Evolutionary conservation across 2,113 vertebrate genomes (phyloP).

Genomic region (Montifringilla adamsi): DNA sequence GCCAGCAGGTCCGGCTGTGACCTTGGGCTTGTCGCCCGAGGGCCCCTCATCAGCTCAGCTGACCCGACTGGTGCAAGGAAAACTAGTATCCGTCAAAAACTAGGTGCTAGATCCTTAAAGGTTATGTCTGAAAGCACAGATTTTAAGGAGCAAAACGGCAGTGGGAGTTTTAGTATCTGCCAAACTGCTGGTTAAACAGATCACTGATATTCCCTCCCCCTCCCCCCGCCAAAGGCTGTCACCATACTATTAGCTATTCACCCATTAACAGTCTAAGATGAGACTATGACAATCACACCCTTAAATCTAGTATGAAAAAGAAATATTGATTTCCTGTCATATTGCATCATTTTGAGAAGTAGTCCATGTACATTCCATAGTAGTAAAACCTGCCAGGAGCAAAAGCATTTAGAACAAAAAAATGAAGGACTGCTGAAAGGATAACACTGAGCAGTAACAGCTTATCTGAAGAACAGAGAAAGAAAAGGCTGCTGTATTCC

Average conservation of each 20-base stretch:
- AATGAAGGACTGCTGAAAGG: conserved; percentile 68
- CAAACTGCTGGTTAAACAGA: neutral
- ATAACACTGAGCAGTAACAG: conserved; percentile 54
- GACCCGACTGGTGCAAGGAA: neutral
- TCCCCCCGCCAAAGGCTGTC: neutral
- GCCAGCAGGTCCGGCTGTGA: neutral
- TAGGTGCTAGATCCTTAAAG: neutral
- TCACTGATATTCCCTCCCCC: neutral
- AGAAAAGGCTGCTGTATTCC: conserved; percentile 54
- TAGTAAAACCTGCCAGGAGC: conserved; percentile 74
- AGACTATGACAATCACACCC: conserved; percentile 82
- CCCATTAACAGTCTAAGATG: conserved; percentile 75
- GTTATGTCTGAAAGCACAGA: neutral
- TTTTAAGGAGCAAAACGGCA: neutral
- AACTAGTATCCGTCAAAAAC: neutral
- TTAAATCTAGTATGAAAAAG: conserved; percentile 81
- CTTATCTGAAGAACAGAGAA: conserved; percentile 41
- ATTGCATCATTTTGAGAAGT: conserved; percentile 81
- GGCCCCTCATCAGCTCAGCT: neutral
- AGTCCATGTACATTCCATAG: conserved; percentile 65
- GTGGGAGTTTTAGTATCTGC: neutral
- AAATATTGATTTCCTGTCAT: conserved; percentile 95
- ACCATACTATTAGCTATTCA: conserved; percentile 50
- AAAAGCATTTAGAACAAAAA: conserved; percentile 72
- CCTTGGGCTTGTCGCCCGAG: neutral